These are phyloP conservation scores for Matsumurasca onukii DNA, from an alignment of 1,140 invertebrate species.

Conservation along the genomic window DNA sequence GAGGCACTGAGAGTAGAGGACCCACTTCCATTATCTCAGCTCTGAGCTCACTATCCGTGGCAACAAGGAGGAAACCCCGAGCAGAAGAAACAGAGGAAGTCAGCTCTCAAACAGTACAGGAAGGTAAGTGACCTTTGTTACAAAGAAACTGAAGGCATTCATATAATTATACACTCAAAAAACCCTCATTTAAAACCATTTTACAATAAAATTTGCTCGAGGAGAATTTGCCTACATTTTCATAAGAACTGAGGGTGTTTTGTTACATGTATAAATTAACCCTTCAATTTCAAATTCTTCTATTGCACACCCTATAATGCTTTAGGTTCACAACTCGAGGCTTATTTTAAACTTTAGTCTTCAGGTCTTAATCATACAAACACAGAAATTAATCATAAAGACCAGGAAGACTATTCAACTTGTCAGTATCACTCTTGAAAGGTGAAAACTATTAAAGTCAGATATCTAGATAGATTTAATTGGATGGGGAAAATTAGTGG, in stretches of 20 bases:
- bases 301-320: too few relatives aligned
- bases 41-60: slow-evolving; percentile 69
- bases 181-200: not conserved
- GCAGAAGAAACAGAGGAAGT: slow-evolving; percentile 79
- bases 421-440: too few relatives aligned
- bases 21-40: slow-evolving; percentile 68
- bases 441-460: too few relatives aligned
- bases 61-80: slow-evolving; percentile 79
- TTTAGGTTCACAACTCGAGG: too few relatives aligned
- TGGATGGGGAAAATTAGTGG: too few relatives aligned
- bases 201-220: not conserved
- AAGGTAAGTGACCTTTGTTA: slow-evolving; percentile 50
- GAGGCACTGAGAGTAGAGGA: slow-evolving; percentile 56
- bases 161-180: not conserved
- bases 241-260: slow-evolving; percentile 27
- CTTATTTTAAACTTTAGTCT: too few relatives aligned
- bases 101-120: slow-evolving; percentile 78
- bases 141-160: not conserved
- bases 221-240: slow-evolving; percentile 15
- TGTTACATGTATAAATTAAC: too few relatives aligned
- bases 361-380: too few relatives aligned
- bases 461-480: too few relatives aligned
- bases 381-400: too few relatives aligned
- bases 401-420: too few relatives aligned
- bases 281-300: too few relatives aligned